Conservation (phyloP, 2,888 invertebrate species). For the Candidula unifasciata region DNA sequence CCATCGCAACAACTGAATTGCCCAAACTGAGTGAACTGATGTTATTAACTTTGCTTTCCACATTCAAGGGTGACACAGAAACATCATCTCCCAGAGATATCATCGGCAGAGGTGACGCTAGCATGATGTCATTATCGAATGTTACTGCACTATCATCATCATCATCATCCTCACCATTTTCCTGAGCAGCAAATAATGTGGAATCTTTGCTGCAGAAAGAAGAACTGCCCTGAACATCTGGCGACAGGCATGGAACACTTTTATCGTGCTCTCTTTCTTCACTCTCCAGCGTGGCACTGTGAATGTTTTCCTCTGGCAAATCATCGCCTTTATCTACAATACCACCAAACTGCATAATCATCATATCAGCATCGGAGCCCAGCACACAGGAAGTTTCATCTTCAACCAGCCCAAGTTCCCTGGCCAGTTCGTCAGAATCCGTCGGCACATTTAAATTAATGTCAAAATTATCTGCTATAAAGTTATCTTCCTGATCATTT, state of each 20-base stretch:
- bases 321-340: not conserved
- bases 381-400: constrained; percentile 23
- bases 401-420: constrained; percentile 27
- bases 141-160: constrained; percentile 17
- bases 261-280: not conserved
- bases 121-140: constrained; percentile 32
- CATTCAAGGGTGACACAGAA: constrained; percentile 9
- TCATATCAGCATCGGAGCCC: constrained; percentile 37
- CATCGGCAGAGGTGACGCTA: constrained; percentile 48
- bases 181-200: constrained; percentile 38
- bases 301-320: not conserved
- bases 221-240: not conserved
- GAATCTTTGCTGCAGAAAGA: constrained; percentile 36
- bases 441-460: not conserved
- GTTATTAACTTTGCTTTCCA: not conserved
- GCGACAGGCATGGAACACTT: not conserved
- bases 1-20: not conserved
- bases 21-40: not conserved
- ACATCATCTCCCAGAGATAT: constrained; percentile 48
- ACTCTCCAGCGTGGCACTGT: not conserved
- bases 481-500: not conserved
- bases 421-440: constrained; percentile 33
- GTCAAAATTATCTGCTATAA: not conserved
- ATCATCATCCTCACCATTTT: constrained; percentile 29
- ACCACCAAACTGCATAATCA: constrained; percentile 50